Base-by-base conservation (phyloP, 2,888 invertebrate species). In the Cylloceria caligata region DNA sequence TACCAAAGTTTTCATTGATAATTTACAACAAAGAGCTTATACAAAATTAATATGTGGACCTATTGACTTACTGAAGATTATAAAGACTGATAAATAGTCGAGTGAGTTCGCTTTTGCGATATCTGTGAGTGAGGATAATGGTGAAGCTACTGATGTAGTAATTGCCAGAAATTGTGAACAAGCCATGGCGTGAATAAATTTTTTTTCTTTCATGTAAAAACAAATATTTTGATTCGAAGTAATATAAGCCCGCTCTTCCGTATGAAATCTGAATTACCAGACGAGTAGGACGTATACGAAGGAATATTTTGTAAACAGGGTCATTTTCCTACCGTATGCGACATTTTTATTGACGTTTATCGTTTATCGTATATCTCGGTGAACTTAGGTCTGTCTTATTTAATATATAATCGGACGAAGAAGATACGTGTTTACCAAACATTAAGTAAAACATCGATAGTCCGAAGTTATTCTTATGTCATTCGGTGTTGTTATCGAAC, bases 71-170 rank as follows among this genome's bases (percentile, higher is more conserved):
- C 11, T 19, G 9, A 67, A 68, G 13, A 52, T 52, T 19, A 68
- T 24, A 62, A 76, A 78, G 65, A 78, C 78, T 78, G 78, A 78
- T 78, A 21, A 39, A 74, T n/a, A 21, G 68, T 55, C 55, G 49
- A 21, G 13, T 42, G 19, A 21, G 16, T 13, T 42, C 42, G 3
- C 30, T 57, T 65, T 47, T 60, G 13, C 57, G 11, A 49, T 45
- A 60, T 34, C 39, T 19, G 36, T n/a, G 13, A 36, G 34, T 21
- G 11, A 27, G 24, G 39, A 75, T 67, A 67, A 30, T 39, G 27
- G 62, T 82, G 45, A 34, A 9, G 55, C 27, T 42, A 67, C 64
- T 57, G 19, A 27, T 73, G 19, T 13, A 64, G 5, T 30, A 24
- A 52, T 2, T 60, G 24, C 67, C 47, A 16, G 36, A 0, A 30